Base-by-base conservation (phyloP, 64 coral and sea anemone species). In the Actinia tenebrosa region DNA sequence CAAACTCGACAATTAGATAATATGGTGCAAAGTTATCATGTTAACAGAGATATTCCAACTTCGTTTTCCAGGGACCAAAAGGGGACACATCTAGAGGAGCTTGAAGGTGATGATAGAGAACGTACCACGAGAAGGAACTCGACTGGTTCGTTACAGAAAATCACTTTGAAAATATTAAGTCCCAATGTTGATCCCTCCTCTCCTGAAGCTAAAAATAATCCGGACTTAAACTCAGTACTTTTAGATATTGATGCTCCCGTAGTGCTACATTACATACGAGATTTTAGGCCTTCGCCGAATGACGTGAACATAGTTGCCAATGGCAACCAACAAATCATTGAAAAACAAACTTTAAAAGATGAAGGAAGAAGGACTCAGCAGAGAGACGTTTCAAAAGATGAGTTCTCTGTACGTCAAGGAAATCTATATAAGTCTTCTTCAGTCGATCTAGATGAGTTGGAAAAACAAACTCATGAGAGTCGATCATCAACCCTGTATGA, bases 181-280 rank as follows among this genome's bases (percentile, higher is more conserved):
- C 69, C 69, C 7, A 30, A 69, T 69, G 6, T 42, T 75, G 69
- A 72, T 26, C 23, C 19, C 11, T 9, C 19, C 9, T 25, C 20
- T 71, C 1, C 66, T 30, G 69, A 25, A 30, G 69, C 23, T 0
- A 5, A 6, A 15, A 30, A 27, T 2, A 75, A 10, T 81, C 17
- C 79, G 5, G 79, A 45, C 45, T 44, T 26, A 7, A 81, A 83
- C 23, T 54, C 46, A 10, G 16, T 83, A 4, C 7, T 54, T 3
- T 53, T 54, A 23, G 80, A 83, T 83, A 83, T 83, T 50, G 80
- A 83, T 20, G 80, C 80, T 15, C 80, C 80, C 2, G 80, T 83
- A 18, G 46, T 83, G 1, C 53, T 83, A 25, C 80, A 83, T 83
- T 26, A 26, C 13, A 75, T 0, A 13, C 7, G 69, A 75, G 25